phyloP scores from a whole-genome alignment of 1,140 invertebrate species.

The Aporrectodea caliginosa region DNA sequence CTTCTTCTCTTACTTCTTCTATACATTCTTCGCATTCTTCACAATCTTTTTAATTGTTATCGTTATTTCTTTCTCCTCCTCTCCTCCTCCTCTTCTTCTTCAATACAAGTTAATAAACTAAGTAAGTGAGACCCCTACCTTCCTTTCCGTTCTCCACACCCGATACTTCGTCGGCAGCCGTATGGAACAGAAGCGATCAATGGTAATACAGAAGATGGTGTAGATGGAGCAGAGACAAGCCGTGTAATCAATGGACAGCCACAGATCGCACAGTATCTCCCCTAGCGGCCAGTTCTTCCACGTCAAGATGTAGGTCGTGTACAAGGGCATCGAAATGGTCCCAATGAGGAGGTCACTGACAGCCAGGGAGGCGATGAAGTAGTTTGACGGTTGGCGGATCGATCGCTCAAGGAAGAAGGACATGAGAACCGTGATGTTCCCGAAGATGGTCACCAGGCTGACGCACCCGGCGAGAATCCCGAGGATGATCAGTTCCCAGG shows the following conservation, averaged over 20 bases:
- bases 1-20: too few relatives aligned
- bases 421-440: constrained; percentile 94
- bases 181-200: constrained; percentile 97
- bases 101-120: too few relatives aligned
- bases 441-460: constrained; percentile 48
- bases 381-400: constrained; percentile 95
- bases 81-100: too few relatives aligned
- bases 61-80: too few relatives aligned
- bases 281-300: constrained; percentile 96
- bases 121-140: too few relatives aligned
- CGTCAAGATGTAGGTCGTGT: constrained; percentile 84
- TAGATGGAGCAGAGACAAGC: too few relatives aligned
- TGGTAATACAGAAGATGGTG: constrained; percentile 95
- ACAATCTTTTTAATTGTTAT: too few relatives aligned
- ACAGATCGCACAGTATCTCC: constrained; percentile 91
- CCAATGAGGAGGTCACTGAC: constrained; percentile 98
- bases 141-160: constrained; percentile 89
- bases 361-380: constrained; percentile 89
- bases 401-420: constrained; percentile 94
- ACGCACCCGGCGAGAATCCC: neutral
- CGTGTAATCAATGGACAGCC: constrained; percentile 99
- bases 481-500: constrained; percentile 27
- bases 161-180: constrained; percentile 97
- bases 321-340: constrained; percentile 80
- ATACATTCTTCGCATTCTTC: too few relatives aligned